Evolutionary conservation across 2,888 invertebrate genomes (phyloP).

Genomic region (Xestia xanthographa): DNA sequence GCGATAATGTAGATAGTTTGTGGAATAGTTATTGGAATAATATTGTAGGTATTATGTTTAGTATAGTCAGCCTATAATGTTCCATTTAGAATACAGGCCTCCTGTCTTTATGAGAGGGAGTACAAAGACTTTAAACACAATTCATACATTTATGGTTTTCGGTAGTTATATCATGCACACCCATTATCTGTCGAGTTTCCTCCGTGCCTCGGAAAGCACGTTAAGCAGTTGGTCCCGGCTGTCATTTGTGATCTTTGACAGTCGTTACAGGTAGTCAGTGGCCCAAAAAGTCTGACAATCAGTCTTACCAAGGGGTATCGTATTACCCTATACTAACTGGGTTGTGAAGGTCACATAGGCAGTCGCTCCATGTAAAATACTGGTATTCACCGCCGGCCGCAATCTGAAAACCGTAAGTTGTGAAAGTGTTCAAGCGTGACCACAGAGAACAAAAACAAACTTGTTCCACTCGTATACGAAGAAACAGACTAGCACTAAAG

Average conservation of each 20-base stretch:
- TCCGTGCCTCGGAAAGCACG: no score
- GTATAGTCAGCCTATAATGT: not conserved
- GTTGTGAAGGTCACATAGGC: no score
- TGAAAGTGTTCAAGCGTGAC: not conserved
- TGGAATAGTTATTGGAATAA: conserved; percentile 7
- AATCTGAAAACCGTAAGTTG: not conserved
- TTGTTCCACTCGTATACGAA: conserved; percentile 7
- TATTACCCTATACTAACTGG: no score
- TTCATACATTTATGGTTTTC: not conserved
- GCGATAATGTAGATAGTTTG: conserved; percentile 12
- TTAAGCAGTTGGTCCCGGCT: no score
- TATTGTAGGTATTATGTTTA: not conserved
- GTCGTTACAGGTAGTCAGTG: no score
- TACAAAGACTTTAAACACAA: not conserved
- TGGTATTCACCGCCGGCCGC: no score
- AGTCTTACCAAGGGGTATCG: no score
- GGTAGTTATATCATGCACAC: not conserved
- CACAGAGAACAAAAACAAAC: conserved; percentile 3
- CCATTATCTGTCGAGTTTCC: no score
- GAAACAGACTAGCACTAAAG: conserved; percentile 33
- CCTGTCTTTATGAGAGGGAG: not conserved
- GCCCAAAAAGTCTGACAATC: no score
- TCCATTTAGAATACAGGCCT: not conserved
- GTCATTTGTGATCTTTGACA: no score
- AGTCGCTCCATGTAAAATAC: no score